Base-by-base conservation (phyloP, 2,888 invertebrate genomes). In the Drosophila meridiana region DNA sequence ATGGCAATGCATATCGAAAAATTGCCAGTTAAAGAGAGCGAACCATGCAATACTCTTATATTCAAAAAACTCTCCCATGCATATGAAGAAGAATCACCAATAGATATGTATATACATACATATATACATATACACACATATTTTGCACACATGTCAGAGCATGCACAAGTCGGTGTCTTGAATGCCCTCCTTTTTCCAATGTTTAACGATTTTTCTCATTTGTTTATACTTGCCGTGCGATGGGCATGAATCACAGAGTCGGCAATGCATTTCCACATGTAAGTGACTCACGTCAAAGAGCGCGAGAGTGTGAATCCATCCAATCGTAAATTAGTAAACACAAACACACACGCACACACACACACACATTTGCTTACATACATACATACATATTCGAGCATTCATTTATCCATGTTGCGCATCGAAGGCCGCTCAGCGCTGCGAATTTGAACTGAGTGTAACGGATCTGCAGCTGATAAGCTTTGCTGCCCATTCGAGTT, bases 381-480 rank as follows among this genome's bases (percentile, higher is more conserved):
- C 52, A 43, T 20, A 20, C 20, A 20, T 20, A 20, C 5, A 8
- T 38, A 48, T 56, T 56, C 64, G 43, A 60, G 50, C 55, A 76
- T 43, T 71, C 30, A 70, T 70, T 74, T 43, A 55, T n/a, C 50
- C 45, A 55, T 52, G 66, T 50, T 55, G 30, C 59, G 45, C 28
- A 52, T n/a, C 50, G 77, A 74, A 73, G 78, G 65, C 58, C 70
- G 32, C 70, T 70, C 58, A 57, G 32, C 30, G 30, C 38, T 52
- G 65, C 47, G 28, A 77, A 32, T 69, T 73, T 60, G 64, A 73
- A 59, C 45, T 4, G 55, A 61, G 69, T 69, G 63, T 59, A 58
- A 32, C 57, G 66, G 77, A 79, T 78, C 79, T 40, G 2, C 79
- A 74, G 65, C 59, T 74, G 79, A 78, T 77, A 78, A 74, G 74